phyloP scores from a whole-genome alignment of 2,113 vertebrate genomes.

The Mola mola region DNA sequence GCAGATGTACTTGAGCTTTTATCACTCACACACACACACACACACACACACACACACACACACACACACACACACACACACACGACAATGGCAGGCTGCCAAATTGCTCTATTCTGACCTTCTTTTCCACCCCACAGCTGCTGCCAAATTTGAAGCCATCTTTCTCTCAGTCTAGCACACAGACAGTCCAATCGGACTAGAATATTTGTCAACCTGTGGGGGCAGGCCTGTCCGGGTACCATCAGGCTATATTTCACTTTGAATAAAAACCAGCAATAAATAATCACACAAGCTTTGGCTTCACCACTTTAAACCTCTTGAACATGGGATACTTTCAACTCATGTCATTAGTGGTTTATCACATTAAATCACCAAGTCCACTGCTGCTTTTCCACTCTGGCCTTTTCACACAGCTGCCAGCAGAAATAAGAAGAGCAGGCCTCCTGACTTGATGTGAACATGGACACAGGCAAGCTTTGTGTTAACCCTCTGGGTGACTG shows the following conservation, averaged over 20 bases:
- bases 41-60: conserved; percentile 19
- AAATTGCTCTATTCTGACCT: conserved; percentile 67
- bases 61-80: conserved; percentile 10
- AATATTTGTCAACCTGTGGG: conserved; percentile 33
- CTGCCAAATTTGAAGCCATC: conserved; percentile 68
- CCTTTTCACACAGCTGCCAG: conserved; percentile 38
- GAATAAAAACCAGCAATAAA: conserved; percentile 40
- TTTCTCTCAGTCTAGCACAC: conserved; percentile 47
- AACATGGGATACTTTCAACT: conserved; percentile 25
- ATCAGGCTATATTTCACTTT: conserved; percentile 46
- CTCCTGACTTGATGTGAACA: too few species aligned
- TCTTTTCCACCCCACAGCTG: conserved; percentile 68
- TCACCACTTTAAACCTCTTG: background rate
- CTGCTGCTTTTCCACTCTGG: conserved; percentile 1
- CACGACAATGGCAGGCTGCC: conserved; percentile 45
- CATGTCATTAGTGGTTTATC: conserved; percentile 46
- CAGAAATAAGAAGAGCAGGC: conserved; percentile 5
- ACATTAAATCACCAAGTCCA: conserved; percentile 27
- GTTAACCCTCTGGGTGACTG: too few species aligned
- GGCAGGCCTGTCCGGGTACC: conserved; percentile 24
- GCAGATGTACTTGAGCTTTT: conserved; percentile 32
- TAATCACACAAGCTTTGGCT: conserved; percentile 38
- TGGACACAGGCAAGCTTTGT: too few species aligned
- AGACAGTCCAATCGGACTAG: conserved; percentile 44
- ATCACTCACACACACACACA: conserved; percentile 22